Conservation (phyloP, 1,140 invertebrate genomes). For the Pseudomyrmex dendroicus region DNA sequence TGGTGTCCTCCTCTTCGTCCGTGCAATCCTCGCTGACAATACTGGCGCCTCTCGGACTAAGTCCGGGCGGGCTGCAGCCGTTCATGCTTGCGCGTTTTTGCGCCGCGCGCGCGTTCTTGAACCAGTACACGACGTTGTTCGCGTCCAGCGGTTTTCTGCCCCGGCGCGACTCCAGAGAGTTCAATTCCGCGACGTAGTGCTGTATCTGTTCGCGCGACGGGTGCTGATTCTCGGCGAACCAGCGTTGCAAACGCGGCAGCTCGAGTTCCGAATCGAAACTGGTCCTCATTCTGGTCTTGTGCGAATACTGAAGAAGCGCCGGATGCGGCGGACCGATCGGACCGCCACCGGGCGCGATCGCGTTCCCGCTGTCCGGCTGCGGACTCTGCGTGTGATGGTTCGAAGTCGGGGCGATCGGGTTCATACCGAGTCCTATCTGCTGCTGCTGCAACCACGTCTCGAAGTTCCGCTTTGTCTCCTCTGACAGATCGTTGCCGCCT, state of each 20-base stretch:
- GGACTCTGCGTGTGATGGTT: constrained; percentile 82
- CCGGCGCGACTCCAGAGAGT: constrained; percentile 95
- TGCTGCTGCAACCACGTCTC: constrained; percentile 87
- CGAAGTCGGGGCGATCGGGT: constrained; percentile 84
- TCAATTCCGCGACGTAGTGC: constrained; percentile 96
- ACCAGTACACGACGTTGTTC: constrained; percentile 99
- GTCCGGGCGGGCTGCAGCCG: constrained; percentile 82
- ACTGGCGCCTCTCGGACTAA: constrained; percentile 83
- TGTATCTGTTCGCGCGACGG: constrained; percentile 97
- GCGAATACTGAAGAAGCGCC: constrained; percentile 91
- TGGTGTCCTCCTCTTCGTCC: constrained; percentile 83
- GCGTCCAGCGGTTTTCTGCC: constrained; percentile 97
- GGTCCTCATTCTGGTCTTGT: constrained; percentile 96
- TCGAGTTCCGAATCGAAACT: constrained; percentile 98
- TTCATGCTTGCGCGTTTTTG: constrained; percentile 92
- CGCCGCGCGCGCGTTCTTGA: constrained; percentile 98
- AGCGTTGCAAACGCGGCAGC: constrained; percentile 96
- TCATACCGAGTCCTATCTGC: constrained; percentile 86
- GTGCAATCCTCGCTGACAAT: constrained; percentile 84
- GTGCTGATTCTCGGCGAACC: constrained; percentile 98
- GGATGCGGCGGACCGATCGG: constrained; percentile 86
- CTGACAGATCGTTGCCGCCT: constrained; percentile 89
- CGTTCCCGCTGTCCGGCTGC: constrained; percentile 75
- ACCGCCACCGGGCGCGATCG: constrained; percentile 72
- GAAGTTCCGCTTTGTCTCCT: constrained; percentile 91